Conservation (phyloP, 2,797 vertebrate genomes). For the Paedocypris micromegethes region DNA sequence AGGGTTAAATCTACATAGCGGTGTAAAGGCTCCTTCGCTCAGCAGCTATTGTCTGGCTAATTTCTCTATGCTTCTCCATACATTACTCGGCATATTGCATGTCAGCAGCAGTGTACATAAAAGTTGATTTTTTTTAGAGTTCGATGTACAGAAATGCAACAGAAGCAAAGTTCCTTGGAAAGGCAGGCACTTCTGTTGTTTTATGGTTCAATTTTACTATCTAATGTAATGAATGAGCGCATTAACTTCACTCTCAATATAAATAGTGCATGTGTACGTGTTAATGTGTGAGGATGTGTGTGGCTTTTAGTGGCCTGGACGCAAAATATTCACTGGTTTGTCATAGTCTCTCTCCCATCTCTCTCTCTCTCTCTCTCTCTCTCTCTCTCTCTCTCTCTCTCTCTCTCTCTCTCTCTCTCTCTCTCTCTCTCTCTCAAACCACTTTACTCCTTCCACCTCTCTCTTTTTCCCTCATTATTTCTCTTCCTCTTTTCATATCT, state of each 20-base stretch:
- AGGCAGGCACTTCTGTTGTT: slow-evolving; percentile 61
- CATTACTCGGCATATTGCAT: slow-evolving; percentile 42
- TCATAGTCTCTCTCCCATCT: slow-evolving; percentile 18
- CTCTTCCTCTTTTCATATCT: no score
- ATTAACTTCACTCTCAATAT: slow-evolving; percentile 54
- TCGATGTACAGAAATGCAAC: slow-evolving; percentile 51
- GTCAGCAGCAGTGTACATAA: slow-evolving; percentile 47
- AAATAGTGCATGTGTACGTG: slow-evolving; percentile 52
- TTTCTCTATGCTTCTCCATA: slow-evolving; percentile 37
- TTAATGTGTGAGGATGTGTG: slow-evolving; percentile 34
- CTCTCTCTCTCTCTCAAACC: neutral
- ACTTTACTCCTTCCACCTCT: no score
- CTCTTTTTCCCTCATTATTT: no score
- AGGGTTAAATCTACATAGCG: slow-evolving; percentile 7
- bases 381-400: slow-evolving; percentile 10
- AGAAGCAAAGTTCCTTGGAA: slow-evolving; percentile 60
- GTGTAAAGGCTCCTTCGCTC: slow-evolving; percentile 18
- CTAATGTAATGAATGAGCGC: slow-evolving; percentile 63
- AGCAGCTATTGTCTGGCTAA: slow-evolving; percentile 40
- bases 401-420: neutral
- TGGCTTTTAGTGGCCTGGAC: slow-evolving; percentile 35
- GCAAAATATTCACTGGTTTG: slow-evolving; percentile 31
- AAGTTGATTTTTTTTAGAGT: slow-evolving; percentile 48
- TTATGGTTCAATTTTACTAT: slow-evolving; percentile 66
- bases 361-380: slow-evolving; percentile 7